Conservation (phyloP, 35 echinoderm and acorn worm species). For the Heliocidaris tuberculata region DNA sequence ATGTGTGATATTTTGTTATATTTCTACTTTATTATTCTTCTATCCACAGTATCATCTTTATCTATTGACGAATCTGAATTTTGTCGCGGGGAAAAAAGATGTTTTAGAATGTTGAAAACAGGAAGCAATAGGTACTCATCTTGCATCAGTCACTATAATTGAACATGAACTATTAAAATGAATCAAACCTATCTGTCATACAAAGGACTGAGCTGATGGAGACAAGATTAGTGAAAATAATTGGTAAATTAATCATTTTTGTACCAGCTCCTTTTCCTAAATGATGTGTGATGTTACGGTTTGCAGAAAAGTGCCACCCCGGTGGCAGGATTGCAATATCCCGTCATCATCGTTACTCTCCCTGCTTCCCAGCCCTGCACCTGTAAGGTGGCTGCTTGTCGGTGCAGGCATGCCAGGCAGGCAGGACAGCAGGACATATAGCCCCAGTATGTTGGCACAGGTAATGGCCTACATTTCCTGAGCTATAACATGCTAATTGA, state of each 20-base stretch:
- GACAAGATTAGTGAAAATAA: slow-evolving; percentile 12
- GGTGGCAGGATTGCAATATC: background rate
- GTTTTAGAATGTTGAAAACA: too few relatives aligned
- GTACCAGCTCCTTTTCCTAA: background rate
- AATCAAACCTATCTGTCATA: too few relatives aligned
- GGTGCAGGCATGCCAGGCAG: background rate
- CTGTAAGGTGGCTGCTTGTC: background rate
- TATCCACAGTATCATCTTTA: too few relatives aligned
- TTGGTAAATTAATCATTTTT: background rate
- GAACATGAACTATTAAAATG: too few relatives aligned
- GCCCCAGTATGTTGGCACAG: background rate
- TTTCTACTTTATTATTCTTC: too few relatives aligned
- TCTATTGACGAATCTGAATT: too few relatives aligned
- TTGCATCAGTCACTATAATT: too few relatives aligned
- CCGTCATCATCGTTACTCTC: background rate
- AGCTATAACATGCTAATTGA: slow-evolving; percentile 25
- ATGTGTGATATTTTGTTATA: too few relatives aligned
- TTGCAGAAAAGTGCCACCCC: background rate
- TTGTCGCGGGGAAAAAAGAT: too few relatives aligned
- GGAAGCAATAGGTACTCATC: too few relatives aligned
- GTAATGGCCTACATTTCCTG: slow-evolving; percentile 31
- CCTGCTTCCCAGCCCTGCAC: background rate
- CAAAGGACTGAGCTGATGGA: background rate
- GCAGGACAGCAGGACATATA: background rate
- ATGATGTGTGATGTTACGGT: background rate